These are phyloP conservation scores for Heliconius charithonia DNA, from an alignment of 2,888 invertebrate species.

Conservation along the genomic window DNA sequence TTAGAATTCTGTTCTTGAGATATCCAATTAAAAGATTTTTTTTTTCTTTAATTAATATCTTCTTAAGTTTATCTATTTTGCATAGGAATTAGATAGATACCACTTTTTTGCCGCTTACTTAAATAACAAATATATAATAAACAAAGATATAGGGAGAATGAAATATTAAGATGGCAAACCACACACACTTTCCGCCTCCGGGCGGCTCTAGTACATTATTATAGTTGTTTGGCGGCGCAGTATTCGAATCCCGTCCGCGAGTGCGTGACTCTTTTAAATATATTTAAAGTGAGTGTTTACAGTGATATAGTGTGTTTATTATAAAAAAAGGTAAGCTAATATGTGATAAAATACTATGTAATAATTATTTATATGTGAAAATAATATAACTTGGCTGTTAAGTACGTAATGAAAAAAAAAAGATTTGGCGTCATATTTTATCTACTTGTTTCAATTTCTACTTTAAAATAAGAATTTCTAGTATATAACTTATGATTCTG, in stretches of 20 bases:
- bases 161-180: constrained; percentile 55
- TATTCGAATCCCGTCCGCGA: constrained; percentile 53
- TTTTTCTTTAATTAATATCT: not conserved
- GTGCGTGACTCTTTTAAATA: constrained; percentile 69
- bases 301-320: constrained; percentile 68
- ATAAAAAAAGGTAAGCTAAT: constrained; percentile 54
- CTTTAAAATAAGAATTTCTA: not conserved
- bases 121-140: not conserved
- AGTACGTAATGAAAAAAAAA: constrained; percentile 32
- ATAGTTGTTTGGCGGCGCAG: constrained; percentile 47
- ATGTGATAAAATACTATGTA: not conserved
- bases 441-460: not conserved
- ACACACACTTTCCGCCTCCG: constrained; percentile 49
- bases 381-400: not conserved
- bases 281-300: constrained; percentile 57
- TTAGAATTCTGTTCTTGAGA: not conserved
- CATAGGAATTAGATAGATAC: not conserved
- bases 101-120: not conserved
- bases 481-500: too few relatives aligned
- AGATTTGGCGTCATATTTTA: constrained; percentile 36
- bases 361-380: not conserved
- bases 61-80: not conserved
- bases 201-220: constrained; percentile 33
- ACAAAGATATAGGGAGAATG: constrained; percentile 45
- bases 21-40: not conserved